Conservation (phyloP, 1,140 invertebrate genomes). For the Formica selysi region DNA sequence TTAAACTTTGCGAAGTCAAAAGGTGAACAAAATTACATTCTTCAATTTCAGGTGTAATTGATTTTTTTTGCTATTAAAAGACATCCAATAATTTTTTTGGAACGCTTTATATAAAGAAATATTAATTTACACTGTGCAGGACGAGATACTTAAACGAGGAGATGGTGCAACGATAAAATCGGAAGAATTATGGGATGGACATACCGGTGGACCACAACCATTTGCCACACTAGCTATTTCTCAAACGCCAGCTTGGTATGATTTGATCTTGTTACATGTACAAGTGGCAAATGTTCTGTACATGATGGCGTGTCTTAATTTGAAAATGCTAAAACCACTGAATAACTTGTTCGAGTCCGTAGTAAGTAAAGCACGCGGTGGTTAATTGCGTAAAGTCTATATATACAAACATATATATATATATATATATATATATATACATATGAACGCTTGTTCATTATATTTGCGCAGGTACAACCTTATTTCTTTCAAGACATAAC, state of each 20-base stretch:
- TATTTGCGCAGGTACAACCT: constrained; percentile 84
- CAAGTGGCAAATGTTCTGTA: constrained; percentile 92
- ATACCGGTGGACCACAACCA: constrained; percentile 86
- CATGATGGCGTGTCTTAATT: constrained; percentile 92
- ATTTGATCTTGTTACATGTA: constrained; percentile 92
- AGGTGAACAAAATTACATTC: too few relatives aligned
- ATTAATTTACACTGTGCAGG: constrained; percentile 65
- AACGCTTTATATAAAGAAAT: too few relatives aligned
- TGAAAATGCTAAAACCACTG: constrained; percentile 91
- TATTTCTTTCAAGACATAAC: constrained; percentile 86
- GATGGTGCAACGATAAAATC: constrained; percentile 86
- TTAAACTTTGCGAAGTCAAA: too few relatives aligned
- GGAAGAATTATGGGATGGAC: constrained; percentile 90
- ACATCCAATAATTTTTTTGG: too few relatives aligned
- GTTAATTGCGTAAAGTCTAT: constrained; percentile 1
- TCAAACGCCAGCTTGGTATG: constrained; percentile 91
- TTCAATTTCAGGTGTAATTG: too few relatives aligned
- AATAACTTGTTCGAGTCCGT: constrained; percentile 92
- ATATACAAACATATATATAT: background rate
- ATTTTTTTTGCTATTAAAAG: too few relatives aligned
- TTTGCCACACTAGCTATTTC: constrained; percentile 92
- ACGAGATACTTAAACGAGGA: constrained; percentile 80
- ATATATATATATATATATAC: too few relatives aligned
- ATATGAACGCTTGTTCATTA: background rate
- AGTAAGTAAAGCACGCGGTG: constrained; percentile 82